Evolutionary conservation across 2,113 vertebrate genomes (phyloP).

Genomic region (Spermophilus dauricus): DNA sequence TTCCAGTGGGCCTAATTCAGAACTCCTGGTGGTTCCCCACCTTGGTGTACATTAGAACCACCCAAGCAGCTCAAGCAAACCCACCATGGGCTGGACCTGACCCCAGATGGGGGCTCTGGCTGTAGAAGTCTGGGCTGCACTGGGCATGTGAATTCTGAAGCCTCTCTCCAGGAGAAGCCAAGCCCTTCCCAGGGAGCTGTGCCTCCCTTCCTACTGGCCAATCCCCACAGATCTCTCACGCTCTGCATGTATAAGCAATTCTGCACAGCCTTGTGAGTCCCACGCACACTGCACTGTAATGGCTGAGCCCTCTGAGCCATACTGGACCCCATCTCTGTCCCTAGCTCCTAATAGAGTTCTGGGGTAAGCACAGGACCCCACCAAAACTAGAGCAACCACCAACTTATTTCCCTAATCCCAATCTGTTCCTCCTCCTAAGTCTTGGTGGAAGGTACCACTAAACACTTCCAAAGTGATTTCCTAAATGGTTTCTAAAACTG

Average conservation of each 20-base stretch:
- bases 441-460: not conserved
- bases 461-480: not conserved
- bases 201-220: not conserved
- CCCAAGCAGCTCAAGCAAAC: not conserved
- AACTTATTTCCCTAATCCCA: rapidly evolving
- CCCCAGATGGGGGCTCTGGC: not conserved
- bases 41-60: not conserved
- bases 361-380: not conserved
- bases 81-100: no score
- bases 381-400: not conserved
- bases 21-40: not conserved
- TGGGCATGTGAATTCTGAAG: not conserved
- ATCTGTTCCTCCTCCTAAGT: not conserved
- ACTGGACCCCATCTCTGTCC: not conserved
- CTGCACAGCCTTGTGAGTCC: not conserved
- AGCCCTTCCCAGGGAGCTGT: not conserved
- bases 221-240: no score
- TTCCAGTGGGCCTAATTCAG: not conserved
- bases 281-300: rapidly evolving
- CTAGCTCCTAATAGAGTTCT: not conserved
- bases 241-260: not conserved
- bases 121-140: not conserved
- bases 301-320: not conserved
- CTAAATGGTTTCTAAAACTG: not conserved
- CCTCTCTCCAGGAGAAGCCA: rapidly evolving